A percentile compares a stretch with the other conserved stretches of the same genome.
These are phyloP conservation scores for Distichodus sexfasciatus DNA, from an alignment of 2,797 vertebrate species.

Conservation along the genomic window DNA sequence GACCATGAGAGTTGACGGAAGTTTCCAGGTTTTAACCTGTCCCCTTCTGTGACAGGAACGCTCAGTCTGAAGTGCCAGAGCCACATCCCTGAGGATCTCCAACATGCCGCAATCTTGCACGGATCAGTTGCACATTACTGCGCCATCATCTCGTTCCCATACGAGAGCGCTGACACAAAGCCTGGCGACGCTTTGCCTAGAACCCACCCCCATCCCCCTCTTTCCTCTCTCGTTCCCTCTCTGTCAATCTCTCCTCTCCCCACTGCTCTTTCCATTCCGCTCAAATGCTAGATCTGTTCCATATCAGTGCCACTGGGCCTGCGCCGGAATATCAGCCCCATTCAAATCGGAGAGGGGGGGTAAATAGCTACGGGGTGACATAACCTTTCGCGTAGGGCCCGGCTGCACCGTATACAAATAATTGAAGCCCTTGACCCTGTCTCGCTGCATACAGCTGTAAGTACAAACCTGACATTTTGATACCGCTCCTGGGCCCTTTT, in stretches of 20 bases:
- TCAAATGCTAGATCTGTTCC: slow-evolving; percentile 76
- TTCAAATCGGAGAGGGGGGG: slow-evolving; percentile 80
- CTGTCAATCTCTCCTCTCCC: slow-evolving; percentile 48
- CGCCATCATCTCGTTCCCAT: slow-evolving; percentile 74
- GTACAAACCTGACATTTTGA: slow-evolving; percentile 99
- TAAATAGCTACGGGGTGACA: slow-evolving; percentile 97
- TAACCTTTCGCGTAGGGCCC: slow-evolving; percentile 94
- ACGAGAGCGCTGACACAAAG: slow-evolving; percentile 73
- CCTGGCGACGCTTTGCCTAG: slow-evolving; percentile 49
- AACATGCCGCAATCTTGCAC: slow-evolving; percentile 50
- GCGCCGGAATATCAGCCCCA: slow-evolving; percentile 81
- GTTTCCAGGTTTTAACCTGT: slow-evolving; percentile 41
- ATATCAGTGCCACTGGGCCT: slow-evolving; percentile 79
- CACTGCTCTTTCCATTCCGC: slow-evolving; percentile 48
- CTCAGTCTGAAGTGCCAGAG: slow-evolving; percentile 39
- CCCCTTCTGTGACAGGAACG: slow-evolving; percentile 42
- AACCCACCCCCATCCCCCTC: background rate
- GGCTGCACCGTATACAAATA: slow-evolving; percentile 96
- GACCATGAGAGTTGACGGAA: slow-evolving; percentile 30
- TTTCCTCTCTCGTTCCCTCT: slow-evolving; percentile 28
- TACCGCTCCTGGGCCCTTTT: slow-evolving; percentile 88
- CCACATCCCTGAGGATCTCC: slow-evolving; percentile 50
- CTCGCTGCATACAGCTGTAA: slow-evolving; percentile 91
- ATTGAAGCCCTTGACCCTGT: slow-evolving; percentile 99
- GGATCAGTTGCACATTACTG: slow-evolving; percentile 69